Evolutionary conservation across 2,888 invertebrate genomes (phyloP), one percentile per base, ranked within the genome.

Genomic region (Teleogryllus oceanicus): DNA sequence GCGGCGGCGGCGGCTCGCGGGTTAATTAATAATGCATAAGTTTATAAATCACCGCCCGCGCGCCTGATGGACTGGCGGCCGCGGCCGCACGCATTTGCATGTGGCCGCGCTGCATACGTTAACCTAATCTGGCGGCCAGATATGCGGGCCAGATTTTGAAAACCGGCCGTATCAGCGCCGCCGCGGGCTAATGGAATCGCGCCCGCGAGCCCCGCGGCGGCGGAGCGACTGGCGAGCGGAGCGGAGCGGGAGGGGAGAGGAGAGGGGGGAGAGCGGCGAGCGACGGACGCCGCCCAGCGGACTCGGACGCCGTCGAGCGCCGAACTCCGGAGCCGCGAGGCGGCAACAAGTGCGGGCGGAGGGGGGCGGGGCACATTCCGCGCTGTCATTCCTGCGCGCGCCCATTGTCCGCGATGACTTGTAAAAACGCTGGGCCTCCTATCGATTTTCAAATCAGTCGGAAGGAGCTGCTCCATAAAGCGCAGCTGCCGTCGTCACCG

Each of bases 1-100:
- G 21, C 21, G 20, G 21, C 20, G 75, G 21, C 21, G 21, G 37
- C 75, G 21, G 21, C 21, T 24, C 75, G 75, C 75, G 20, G 77
- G 51, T 79, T 81, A 78, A 81, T 81, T 81, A 81, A 81, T 81
- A 80, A 81, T 81, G 81, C 81, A 81, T 81, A 80, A 81, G 81
- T 78, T 81, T 78, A 80, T 79, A 81, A 81, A 81, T 81, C 81
- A 81, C 77, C 78, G 81, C 79, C 78, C 78, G 78, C 78, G 77
- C 78, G 77, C 77, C 80, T 78, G 51, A 76, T 79, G 79, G 74
- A 79, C 79, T 21, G 50, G 76, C 49, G 21, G 75, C 75, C 77
- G 77, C 51, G 51, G 74, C 79, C 81, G 50, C 80, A 74, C 78
- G 78, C 50, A 78, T 77, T 79, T 78, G 75, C 78, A 81, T 79